Conservation (phyloP, 2,888 invertebrate species). For the Electrophaes corylata region DNA sequence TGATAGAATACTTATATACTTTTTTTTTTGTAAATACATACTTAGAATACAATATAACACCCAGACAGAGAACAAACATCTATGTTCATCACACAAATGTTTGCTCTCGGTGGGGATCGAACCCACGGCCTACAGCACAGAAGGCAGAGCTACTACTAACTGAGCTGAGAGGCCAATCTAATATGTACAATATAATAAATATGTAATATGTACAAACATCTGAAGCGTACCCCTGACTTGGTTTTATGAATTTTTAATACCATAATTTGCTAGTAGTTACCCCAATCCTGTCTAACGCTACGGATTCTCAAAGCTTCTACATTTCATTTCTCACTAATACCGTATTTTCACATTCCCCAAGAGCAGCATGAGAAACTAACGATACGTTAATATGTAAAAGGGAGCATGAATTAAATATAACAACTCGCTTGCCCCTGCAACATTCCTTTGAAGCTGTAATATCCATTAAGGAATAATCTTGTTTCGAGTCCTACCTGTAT, state of each 20-base stretch:
- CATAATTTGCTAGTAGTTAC: constrained; percentile 10
- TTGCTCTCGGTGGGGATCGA: no score
- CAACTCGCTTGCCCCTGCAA: constrained; percentile 20
- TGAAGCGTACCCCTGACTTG: neutral
- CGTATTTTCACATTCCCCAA: constrained; percentile 21
- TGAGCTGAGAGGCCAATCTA: no score
- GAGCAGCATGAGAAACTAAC: constrained; percentile 27
- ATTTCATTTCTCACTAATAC: constrained; percentile 14
- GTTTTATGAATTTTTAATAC: constrained; percentile 8
- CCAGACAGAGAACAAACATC: no score
- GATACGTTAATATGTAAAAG: constrained; percentile 33
- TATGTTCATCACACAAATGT: no score
- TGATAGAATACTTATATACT: no score
- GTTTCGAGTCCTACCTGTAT: constrained; percentile 32
- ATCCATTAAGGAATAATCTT: constrained; percentile 32
- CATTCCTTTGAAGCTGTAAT: constrained; percentile 35
- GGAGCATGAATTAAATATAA: constrained; percentile 31
- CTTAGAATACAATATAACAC: no score
- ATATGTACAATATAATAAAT: no score
- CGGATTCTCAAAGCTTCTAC: neutral
- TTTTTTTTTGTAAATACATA: no score
- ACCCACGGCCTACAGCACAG: no score
- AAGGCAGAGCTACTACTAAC: no score
- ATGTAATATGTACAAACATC: neutral
- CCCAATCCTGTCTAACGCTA: constrained; percentile 5